Conservation (phyloP, 1,140 invertebrate genomes). For the Orchesella cincta region DNA sequence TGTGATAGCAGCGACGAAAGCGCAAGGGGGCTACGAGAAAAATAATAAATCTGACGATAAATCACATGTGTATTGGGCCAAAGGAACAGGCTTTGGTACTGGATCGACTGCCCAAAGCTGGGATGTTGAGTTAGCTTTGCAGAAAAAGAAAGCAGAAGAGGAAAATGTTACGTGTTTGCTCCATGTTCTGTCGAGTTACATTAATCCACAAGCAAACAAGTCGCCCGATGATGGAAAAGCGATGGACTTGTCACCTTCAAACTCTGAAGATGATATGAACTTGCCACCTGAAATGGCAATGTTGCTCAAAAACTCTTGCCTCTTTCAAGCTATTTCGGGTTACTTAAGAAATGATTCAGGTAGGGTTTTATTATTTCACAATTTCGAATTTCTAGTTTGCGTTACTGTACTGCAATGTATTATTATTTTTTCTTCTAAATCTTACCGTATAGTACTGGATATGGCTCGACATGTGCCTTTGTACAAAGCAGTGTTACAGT, state of each 20-base stretch:
- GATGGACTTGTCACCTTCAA: slow-evolving; percentile 36
- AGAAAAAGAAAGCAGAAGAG: slow-evolving; percentile 84
- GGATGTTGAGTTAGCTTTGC: slow-evolving; percentile 91
- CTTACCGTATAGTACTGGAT: slow-evolving; percentile 72
- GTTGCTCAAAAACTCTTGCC: slow-evolving; percentile 75
- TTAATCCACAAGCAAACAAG: slow-evolving; percentile 68
- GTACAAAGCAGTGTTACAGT: slow-evolving; percentile 78
- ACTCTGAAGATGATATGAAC: background rate
- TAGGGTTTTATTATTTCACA: slow-evolving; percentile 55
- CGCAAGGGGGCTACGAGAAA: slow-evolving; percentile 49
- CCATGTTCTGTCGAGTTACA: slow-evolving; percentile 80
- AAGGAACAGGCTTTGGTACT: slow-evolving; percentile 64
- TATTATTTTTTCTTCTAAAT: slow-evolving; percentile 20
- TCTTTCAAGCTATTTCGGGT: slow-evolving; percentile 83
- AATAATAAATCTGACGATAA: slow-evolving; percentile 66
- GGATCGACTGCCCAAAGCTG: slow-evolving; percentile 92
- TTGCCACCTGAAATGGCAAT: slow-evolving; percentile 72
- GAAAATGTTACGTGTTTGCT: slow-evolving; percentile 85
- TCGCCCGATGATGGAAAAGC: slow-evolving; percentile 43
- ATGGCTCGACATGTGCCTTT: slow-evolving; percentile 92
- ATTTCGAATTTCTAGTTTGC: background rate
- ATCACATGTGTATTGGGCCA: slow-evolving; percentile 89
- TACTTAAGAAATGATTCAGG: slow-evolving; percentile 91
- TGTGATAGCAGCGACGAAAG: slow-evolving; percentile 52
- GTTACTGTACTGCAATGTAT: slow-evolving; percentile 20